Base-by-base conservation (phyloP, 2,797 vertebrate species). In the Myotis daubentonii region DNA sequence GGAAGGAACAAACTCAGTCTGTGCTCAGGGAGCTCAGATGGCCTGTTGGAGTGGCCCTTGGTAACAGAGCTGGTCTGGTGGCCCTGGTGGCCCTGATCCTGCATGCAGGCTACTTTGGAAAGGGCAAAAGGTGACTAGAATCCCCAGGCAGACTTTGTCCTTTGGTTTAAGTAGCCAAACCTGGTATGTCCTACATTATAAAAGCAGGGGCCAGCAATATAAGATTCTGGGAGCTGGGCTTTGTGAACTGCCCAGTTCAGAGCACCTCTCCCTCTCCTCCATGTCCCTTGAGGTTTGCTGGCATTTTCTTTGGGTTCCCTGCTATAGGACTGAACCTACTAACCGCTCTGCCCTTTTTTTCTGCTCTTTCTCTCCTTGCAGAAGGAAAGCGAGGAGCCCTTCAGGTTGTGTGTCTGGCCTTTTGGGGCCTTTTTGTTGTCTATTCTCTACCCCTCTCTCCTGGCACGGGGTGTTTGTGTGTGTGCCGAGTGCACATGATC, bases 301-400 rank as follows among this genome's bases (percentile, higher is more conserved):
- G 19, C 75, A 62, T 95, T 95, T 93, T 92, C 85, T 75, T 79
- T 75, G 33, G 87, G 65, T 86, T 93, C 23, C 19, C 11, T 83
- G 33, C 33, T 33, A 19, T 84, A 93, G 82, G 87, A 91, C 65
- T 88, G 44, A 94, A 96, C 98, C 98, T 98, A 95, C 95, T 97
- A 96, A 97, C 94, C 66, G 92, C 83, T 97, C 66, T 96, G 55
- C 87, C 88, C n/a, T 86, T 90, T 94, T 93, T 94, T 79, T 68
- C 95, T 95, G 36, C 74, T 97, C 94, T 95, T 96, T 98, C 93
- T 97, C 97, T 94, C 94, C 98, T 98, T 98, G 81, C 99, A 99
- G 99, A 99, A 97, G 98, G 95, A 98, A 98, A 98, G 97, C 98
- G 97, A 99, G 99, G 98, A 98, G 98, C 99, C 97, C 96, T 98